Evolutionary conservation across 2,888 invertebrate genomes (phyloP), one percentile per base, ranked within the genome.

Genomic region (Limnephilus auricula): DNA sequence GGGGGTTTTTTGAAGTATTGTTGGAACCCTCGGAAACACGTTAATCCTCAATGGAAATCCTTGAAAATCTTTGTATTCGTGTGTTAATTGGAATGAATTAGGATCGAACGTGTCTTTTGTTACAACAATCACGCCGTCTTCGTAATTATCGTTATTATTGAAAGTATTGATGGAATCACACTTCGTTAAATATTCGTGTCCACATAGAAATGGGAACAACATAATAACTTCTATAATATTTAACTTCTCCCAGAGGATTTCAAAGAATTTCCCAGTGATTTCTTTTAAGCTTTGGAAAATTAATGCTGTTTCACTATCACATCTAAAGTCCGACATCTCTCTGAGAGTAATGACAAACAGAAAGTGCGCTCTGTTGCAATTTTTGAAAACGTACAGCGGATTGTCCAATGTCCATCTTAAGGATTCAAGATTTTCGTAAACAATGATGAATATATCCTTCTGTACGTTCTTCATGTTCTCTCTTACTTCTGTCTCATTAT

Each of bases 11-110:
- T 88, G 88, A 65, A 94, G 83, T 0, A 94, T 93, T 10, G 94
- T 94, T 40, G 94, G 94, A 25, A 93, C 45, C 9, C 95, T 90
- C 83, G 92, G 91, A 92, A 95, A 95, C 37, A 95, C 93, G 18
- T 94, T 94, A 0, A 94, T 93, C 82, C 93, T 94, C 30, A 95
- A 91, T 31, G 94, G 94, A 93, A 94, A 94, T 3, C 94, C 94
- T 34, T 95, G 93, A 13, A 95, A 93, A 92, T 95, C 93, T 79
- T 18, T 82, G 32, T 82, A 37, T n/a, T 37, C n/a, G 4, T 90
- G 92, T 32, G 94, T 84, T 15, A 45, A 79, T 25, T 90, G 89
- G 32, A 80, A 80, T 37, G 50, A 50, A 50, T 50, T 18, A 5
- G 50, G 50, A 50, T 50, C 50, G 18, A 50, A 50, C 12, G 83